These are phyloP conservation scores for Eutrigla gurnardus DNA, from an alignment of 2,797 vertebrate genomes.

Conservation along the genomic window DNA sequence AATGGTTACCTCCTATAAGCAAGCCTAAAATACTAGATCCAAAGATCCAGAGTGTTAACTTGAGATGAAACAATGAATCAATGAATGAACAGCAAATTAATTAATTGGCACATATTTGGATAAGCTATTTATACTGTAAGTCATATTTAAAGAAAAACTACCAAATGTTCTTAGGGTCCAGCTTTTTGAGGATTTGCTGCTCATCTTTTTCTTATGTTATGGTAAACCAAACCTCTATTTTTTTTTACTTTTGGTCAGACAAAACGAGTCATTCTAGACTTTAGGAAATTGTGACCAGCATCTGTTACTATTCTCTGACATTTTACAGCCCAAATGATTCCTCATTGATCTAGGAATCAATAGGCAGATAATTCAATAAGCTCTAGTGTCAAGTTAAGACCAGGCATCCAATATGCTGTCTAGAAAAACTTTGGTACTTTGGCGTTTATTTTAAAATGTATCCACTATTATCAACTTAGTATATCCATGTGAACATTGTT, in stretches of 20 bases:
- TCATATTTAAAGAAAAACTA: background rate
- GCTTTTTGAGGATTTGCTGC: background rate
- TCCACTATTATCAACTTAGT: background rate
- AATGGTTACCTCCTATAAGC: conserved; percentile 3
- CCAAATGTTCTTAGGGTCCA: too few relatives aligned
- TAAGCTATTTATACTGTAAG: background rate
- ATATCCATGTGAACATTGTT: background rate
- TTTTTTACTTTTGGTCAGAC: background rate
- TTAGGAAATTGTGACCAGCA: background rate
- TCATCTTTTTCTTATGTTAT: background rate
- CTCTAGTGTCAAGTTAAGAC: background rate
- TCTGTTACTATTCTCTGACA: background rate
- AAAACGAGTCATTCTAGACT: background rate
- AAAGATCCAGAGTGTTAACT: background rate
- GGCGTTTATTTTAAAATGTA: background rate
- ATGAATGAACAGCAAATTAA: background rate
- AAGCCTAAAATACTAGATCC: background rate
- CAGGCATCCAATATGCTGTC: background rate
- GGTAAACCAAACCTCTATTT: background rate
- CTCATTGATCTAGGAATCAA: background rate
- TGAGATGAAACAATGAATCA: background rate
- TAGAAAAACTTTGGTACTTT: background rate
- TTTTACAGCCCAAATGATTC: background rate
- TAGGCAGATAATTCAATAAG: background rate
- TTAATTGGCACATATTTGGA: background rate